Conservation (phyloP, 1,140 invertebrate genomes). For the Cotesia glomerata region DNA sequence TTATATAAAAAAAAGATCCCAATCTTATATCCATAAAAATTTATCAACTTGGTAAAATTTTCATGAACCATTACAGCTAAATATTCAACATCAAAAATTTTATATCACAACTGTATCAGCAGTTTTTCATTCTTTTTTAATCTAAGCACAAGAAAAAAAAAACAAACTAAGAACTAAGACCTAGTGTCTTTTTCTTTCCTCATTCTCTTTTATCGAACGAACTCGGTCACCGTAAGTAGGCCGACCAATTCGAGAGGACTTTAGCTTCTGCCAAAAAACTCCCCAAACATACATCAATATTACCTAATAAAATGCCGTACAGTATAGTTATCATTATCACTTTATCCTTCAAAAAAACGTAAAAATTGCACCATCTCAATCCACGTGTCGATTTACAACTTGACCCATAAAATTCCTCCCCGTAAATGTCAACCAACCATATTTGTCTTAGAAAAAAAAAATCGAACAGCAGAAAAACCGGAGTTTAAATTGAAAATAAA, state of each 20-base stretch:
- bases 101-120: background rate
- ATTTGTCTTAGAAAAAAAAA: background rate
- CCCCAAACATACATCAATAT: too few relatives aligned
- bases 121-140: background rate
- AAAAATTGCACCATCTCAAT: background rate
- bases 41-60: too few relatives aligned
- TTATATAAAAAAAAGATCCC: too few relatives aligned
- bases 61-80: too few relatives aligned
- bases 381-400: background rate
- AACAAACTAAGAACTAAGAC: background rate
- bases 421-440: too few relatives aligned
- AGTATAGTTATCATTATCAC: too few relatives aligned
- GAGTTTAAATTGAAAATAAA: background rate
- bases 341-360: too few relatives aligned
- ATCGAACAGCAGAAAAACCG: background rate
- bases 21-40: too few relatives aligned
- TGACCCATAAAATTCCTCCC: too few relatives aligned
- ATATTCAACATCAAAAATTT: too few relatives aligned
- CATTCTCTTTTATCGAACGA: constrained; percentile 31
- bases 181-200: constrained; percentile 22
- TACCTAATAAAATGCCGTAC: too few relatives aligned
- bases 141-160: constrained; percentile 1
- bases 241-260: constrained; percentile 3
- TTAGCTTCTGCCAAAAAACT: background rate
- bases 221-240: constrained; percentile 28